Evolutionary conservation across 2,888 invertebrate genomes (phyloP).

Genomic region (Hemithea aestivaria): DNA sequence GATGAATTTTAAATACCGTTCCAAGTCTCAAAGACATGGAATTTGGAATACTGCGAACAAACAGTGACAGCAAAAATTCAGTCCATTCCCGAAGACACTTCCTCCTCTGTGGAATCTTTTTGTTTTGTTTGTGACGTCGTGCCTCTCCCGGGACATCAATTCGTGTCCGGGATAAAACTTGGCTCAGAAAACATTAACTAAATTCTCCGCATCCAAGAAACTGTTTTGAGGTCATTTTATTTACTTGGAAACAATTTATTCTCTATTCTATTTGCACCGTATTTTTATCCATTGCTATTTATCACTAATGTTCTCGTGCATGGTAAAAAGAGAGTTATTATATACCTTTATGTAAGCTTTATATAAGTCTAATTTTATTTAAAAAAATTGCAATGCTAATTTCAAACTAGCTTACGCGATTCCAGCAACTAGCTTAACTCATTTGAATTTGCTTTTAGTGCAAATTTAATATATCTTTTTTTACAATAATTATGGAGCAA

Average conservation of each 20-base stretch:
- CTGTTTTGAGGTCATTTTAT: constrained; percentile 9
- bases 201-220: constrained; percentile 26
- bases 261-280: too few species aligned
- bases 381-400: too few species aligned
- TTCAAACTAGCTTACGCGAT: too few species aligned
- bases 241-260: too few species aligned
- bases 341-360: too few species aligned
- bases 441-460: too few species aligned
- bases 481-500: too few species aligned
- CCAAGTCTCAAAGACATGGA: constrained; percentile 23
- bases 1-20: constrained; percentile 32
- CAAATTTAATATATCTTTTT: too few species aligned
- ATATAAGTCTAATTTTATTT: too few species aligned
- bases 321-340: too few species aligned
- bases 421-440: too few species aligned
- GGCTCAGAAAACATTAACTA: constrained; percentile 39
- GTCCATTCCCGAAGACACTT: constrained; percentile 38
- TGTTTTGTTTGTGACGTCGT: constrained; percentile 44
- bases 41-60: constrained; percentile 1
- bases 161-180: constrained; percentile 38
- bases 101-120: constrained; percentile 43
- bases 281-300: constrained; percentile 1
- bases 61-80: constrained; percentile 35
- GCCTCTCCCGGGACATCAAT: constrained; percentile 38
- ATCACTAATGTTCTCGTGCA: background rate